Base-by-base conservation (phyloP, 2,113 vertebrate species). In the Poeciliopsis retropinna region DNA sequence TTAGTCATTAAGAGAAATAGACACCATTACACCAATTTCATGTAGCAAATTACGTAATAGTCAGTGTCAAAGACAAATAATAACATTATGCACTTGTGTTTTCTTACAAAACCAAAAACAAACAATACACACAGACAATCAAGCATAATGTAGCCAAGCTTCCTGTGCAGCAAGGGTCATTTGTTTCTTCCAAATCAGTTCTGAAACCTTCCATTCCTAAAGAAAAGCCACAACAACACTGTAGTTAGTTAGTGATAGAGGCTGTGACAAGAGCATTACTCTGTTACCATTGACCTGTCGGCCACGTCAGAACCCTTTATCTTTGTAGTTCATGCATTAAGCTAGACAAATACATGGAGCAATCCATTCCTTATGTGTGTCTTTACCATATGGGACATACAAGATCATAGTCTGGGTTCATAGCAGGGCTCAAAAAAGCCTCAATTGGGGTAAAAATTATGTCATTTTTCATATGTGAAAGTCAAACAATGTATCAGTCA, bases 401-500 rank as follows among this genome's bases (percentile, higher is more conserved):
- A 22, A 44, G 71, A n/a, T 17, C 27, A n/a, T 54, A 0, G 10
- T 60, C 15, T 73, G 27, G 64, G 32, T 31, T 30, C 5, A 0
- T 13, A 1, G 28, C 0, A 67, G 44, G 22, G 22, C 25, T 54
- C 6, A 10, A 9, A 5, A 57, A 57, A 25, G 22, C 25, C 9
- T 11, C 25, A 25, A 0, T 17, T n/a, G 0, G 22, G 8, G 8
- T 57, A n/a, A n/a, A 57, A 57, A n/a, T 19, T 0, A 57, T 10
- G 9, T 57, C 0, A 10, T 57, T 57, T 57, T 25, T 57, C 6
- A n/a, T n/a, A 9, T 57, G 51, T 57, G 25, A 57, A 72, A 66
- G 70, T 61, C 29, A 77, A 64, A 70, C 5, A 25, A 57, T 60
- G 30, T 28, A 3, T 0, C 37, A 28, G 77, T 61, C 85, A 74